phyloP scores from a whole-genome alignment of 2,888 invertebrate species.

The Eilema sororculum region DNA sequence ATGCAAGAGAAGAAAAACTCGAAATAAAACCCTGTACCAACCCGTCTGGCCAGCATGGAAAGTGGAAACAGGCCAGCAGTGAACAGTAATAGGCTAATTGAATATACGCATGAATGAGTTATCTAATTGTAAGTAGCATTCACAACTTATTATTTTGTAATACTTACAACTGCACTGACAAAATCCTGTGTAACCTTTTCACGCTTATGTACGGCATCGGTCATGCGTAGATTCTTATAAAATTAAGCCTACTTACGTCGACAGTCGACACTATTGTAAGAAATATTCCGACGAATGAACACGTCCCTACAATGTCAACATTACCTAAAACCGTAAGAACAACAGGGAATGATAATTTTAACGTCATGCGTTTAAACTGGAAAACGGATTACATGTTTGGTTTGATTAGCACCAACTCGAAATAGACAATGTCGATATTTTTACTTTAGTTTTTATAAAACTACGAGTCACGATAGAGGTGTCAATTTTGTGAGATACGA shows the following conservation, averaged over 20 bases:
- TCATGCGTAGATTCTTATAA: not conserved
- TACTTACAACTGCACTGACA: no score
- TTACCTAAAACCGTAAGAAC: constrained; percentile 37
- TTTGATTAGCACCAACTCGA: constrained; percentile 54
- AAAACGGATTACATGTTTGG: constrained; percentile 52
- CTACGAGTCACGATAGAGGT: constrained; percentile 46
- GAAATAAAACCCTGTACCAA: no score
- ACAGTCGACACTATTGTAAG: not conserved
- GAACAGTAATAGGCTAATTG: no score
- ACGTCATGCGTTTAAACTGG: constrained; percentile 42
- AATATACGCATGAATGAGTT: no score
- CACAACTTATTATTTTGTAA: no score
- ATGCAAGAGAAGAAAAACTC: no score
- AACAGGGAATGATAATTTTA: constrained; percentile 40
- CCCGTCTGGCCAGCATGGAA: no score
- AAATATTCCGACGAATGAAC: not conserved
- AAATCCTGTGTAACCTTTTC: not conserved
- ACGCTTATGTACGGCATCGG: not conserved
- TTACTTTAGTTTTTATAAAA: constrained; percentile 51
- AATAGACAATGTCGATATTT: constrained; percentile 57
- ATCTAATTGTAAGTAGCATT: no score
- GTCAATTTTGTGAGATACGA: constrained; percentile 42
- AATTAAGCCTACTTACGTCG: not conserved
- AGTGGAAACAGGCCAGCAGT: no score
- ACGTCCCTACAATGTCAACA: constrained; percentile 31